Percentiles rank a stretch among this genome's conserved stretches.
These are phyloP conservation scores for Cyprinodon variegatus DNA, from an alignment of 2,113 vertebrate species.

Conservation along the genomic window DNA sequence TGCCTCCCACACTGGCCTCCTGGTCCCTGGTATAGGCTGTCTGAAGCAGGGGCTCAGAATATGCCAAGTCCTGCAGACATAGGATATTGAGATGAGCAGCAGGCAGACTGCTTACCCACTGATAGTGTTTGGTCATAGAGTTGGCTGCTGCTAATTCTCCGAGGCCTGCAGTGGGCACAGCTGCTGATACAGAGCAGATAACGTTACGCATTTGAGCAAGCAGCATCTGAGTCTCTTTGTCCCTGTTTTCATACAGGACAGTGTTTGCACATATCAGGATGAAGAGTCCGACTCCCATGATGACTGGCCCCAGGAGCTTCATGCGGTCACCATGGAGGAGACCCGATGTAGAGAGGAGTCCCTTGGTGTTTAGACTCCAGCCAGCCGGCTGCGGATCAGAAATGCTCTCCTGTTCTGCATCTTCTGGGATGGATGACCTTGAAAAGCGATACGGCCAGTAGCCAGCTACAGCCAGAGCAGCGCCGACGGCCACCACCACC, in stretches of 20 bases:
- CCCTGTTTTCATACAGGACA: conserved; percentile 95
- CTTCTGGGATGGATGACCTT: conserved; percentile 35
- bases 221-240: conserved; percentile 90
- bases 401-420: conserved; percentile 9
- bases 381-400: conserved; percentile 53
- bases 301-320: conserved; percentile 92
- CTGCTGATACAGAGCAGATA: conserved; percentile 81
- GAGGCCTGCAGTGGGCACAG: conserved; percentile 71
- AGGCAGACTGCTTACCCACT: conserved; percentile 66
- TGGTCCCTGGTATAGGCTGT: conserved; percentile 48
- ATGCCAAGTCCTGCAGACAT: conserved; percentile 77
- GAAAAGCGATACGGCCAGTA: conserved; percentile 89
- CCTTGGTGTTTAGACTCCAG: conserved; percentile 76
- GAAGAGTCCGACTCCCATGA: conserved; percentile 97
- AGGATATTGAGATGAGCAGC: conserved; percentile 74
- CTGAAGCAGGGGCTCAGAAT: conserved; percentile 78
- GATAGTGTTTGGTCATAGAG: conserved; percentile 76
- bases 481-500: conserved; percentile 88
- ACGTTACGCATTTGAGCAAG: conserved; percentile 88
- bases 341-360: conserved; percentile 59
- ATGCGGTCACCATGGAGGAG: conserved; percentile 86
- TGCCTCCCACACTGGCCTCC: conserved; percentile 45
- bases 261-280: conserved; percentile 98
- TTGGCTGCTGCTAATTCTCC: conserved; percentile 52
- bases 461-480: conserved; percentile 88